Evolutionary conservation across 2,888 invertebrate species (phyloP).

Genomic region (Aproaerema taeniolella): DNA sequence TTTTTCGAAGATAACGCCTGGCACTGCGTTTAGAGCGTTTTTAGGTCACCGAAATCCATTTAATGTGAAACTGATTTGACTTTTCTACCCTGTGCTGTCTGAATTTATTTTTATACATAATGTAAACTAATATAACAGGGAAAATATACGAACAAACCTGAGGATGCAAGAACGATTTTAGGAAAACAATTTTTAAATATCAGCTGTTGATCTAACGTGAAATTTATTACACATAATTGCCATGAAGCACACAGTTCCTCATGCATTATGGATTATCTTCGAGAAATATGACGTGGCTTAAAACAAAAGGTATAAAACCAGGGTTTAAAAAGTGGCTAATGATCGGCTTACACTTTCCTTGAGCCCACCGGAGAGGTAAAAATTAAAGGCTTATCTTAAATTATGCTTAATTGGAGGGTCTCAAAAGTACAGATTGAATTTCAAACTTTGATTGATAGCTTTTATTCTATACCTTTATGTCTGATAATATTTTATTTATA

Average conservation of each 20-base stretch:
- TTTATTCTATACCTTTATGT: conserved; percentile 37
- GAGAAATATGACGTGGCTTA: conserved; percentile 60
- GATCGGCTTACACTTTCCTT: conserved; percentile 62
- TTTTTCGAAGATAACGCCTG: conserved; percentile 32
- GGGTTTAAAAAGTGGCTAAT: conserved; percentile 61
- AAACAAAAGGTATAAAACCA: conserved; percentile 62
- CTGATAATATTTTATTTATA: conserved; percentile 40
- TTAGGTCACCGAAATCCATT: conserved; percentile 52
- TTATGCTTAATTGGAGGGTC: conserved; percentile 73
- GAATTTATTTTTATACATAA: conserved; percentile 6
- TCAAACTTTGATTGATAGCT: conserved; percentile 68
- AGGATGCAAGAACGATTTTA: no score
- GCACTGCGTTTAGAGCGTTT: conserved; percentile 44
- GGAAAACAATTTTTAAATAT: no score
- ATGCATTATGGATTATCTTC: conserved; percentile 68
- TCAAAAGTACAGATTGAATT: conserved; percentile 69
- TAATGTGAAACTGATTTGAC: conserved; percentile 20
- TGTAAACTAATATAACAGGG: no score
- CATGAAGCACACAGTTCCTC: conserved; percentile 55
- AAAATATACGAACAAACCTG: no score
- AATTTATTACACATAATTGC: conserved; percentile 75
- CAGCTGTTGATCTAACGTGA: conserved; percentile 62
- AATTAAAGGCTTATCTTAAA: conserved; percentile 74
- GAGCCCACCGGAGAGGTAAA: conserved; percentile 69
- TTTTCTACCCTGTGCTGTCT: background rate